These are phyloP conservation scores for Barypeithes pellucidus DNA, from an alignment of 2,888 invertebrate species.

Conservation along the genomic window DNA sequence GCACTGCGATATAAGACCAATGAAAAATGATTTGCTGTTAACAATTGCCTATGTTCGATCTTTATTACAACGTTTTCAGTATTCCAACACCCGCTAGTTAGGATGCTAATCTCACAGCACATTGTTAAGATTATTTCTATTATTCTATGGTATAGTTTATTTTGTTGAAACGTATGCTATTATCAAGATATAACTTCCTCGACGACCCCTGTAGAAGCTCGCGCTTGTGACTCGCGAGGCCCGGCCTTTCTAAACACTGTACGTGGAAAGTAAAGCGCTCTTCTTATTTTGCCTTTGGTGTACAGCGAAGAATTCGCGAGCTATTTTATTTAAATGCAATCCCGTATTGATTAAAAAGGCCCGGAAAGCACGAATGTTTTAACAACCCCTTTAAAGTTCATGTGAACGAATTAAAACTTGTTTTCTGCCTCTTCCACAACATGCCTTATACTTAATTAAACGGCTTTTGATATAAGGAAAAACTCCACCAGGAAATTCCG, in stretches of 20 bases:
- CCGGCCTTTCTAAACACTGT: conserved; percentile 33
- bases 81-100: too few species aligned
- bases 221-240: conserved; percentile 14
- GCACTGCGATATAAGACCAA: too few species aligned
- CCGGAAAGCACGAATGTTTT: conserved; percentile 65
- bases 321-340: conserved; percentile 67
- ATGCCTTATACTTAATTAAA: conserved; percentile 59
- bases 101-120: too few species aligned
- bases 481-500: conserved; percentile 48
- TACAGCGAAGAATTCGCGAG: conserved; percentile 63
- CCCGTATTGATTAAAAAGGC: conserved; percentile 66
- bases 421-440: conserved; percentile 58
- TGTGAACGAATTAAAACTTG: conserved; percentile 65
- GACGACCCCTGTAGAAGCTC: conserved; percentile 9
- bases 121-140: too few species aligned
- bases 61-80: too few species aligned
- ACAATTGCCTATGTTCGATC: too few species aligned
- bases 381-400: conserved; percentile 65
- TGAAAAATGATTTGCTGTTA: too few species aligned
- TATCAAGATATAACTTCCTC: neutral
- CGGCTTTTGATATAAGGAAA: conserved; percentile 57
- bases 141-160: too few species aligned
- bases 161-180: too few species aligned
- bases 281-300: conserved; percentile 50
- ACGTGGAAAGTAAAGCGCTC: conserved; percentile 35